A percentile compares a stretch with the other conserved stretches of the same genome.
These are phyloP conservation scores for Azemiops feae DNA, from an alignment of 2,113 vertebrate genomes.

Conservation along the genomic window DNA sequence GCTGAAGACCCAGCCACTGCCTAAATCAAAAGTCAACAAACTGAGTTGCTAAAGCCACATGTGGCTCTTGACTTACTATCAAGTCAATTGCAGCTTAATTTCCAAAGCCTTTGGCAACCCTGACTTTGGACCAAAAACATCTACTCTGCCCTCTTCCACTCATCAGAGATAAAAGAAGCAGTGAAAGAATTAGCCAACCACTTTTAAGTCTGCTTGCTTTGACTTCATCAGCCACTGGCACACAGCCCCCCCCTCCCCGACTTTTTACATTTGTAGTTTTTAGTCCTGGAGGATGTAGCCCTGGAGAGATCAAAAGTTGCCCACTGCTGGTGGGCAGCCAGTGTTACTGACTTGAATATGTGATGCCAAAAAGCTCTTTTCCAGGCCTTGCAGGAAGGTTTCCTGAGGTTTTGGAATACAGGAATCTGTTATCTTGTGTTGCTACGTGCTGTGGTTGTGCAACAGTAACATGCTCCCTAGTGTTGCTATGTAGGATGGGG, in stretches of 20 bases:
- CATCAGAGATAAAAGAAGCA: not conserved
- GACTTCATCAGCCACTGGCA: not conserved
- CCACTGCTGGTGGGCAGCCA: not conserved
- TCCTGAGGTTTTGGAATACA: not conserved
- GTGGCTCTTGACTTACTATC: not conserved
- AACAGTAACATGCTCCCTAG: not conserved
- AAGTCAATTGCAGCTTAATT: not conserved
- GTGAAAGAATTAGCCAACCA: not conserved
- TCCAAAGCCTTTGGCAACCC: not conserved
- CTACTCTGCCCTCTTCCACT: not conserved
- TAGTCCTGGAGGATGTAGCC: not conserved
- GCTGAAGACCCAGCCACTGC: not conserved
- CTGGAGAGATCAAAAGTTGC: not conserved
- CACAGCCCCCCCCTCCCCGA: not conserved
- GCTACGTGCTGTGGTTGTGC: conserved; percentile 2
- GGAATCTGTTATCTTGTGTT: conserved; percentile 2
- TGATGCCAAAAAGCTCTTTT: not conserved
- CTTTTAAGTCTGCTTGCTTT: not conserved
- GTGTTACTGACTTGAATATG: not conserved
- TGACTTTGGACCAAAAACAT: not conserved
- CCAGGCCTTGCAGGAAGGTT: not conserved
- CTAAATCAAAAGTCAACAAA: not conserved
- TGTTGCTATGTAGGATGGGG: not conserved
- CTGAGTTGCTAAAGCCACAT: not conserved
- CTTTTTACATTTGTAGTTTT: not conserved